These are phyloP conservation scores for Melozone crissalis DNA, from an alignment of 2,113 vertebrate species.

Conservation along the genomic window DNA sequence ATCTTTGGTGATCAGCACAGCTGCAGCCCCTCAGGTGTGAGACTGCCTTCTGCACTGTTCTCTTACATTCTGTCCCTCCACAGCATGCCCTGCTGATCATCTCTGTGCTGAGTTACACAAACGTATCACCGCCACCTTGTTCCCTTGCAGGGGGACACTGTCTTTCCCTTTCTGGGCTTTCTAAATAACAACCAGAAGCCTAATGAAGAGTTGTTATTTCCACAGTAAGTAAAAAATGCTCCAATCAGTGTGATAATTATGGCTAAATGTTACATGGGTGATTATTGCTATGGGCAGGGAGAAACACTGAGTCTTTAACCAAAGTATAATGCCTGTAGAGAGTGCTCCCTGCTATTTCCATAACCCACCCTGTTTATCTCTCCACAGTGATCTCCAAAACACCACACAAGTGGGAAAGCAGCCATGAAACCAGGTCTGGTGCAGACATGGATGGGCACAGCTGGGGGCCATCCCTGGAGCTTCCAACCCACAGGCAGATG, in stretches of 20 bases:
- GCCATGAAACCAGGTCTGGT: background rate
- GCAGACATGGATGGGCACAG: background rate
- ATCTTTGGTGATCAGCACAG: too few relatives aligned
- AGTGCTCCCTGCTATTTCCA: background rate
- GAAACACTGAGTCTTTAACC: background rate
- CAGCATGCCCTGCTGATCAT: background rate
- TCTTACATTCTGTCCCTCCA: too few relatives aligned
- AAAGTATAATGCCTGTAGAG: background rate
- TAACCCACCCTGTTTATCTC: background rate
- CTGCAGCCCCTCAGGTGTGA: too few relatives aligned
- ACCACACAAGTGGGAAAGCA: background rate
- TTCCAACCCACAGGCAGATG: background rate
- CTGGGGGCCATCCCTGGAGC: fast-evolving
- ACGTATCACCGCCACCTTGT: background rate
- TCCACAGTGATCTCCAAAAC: background rate
- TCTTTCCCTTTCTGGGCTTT: background rate
- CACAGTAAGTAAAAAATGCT: background rate
- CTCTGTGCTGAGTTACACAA: background rate
- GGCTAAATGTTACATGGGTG: background rate
- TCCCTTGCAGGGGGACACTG: background rate
- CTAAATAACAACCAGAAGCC: background rate
- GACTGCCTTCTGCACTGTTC: too few relatives aligned
- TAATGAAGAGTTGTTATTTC: background rate
- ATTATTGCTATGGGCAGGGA: background rate
- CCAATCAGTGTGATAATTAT: background rate